These are phyloP conservation scores for Latrodectus elegans DNA, from an alignment of 2,888 invertebrate species.

Conservation along the genomic window DNA sequence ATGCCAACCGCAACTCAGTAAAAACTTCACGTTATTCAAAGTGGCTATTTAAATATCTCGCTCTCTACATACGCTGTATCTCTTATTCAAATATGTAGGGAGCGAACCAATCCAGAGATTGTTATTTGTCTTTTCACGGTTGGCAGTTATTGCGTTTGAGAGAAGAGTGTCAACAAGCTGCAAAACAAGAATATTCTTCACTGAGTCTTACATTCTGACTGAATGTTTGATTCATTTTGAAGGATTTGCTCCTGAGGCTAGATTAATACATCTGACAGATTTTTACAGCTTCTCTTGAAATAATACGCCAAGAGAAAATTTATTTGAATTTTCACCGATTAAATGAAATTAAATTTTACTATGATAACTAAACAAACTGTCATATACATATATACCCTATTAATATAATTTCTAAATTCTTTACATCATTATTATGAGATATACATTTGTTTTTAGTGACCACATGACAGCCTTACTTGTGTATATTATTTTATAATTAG, in stretches of 20 bases:
- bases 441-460: too few species aligned
- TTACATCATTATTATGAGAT: too few species aligned
- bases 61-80: not conserved
- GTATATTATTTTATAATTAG: too few species aligned
- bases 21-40: too few species aligned
- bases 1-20: too few species aligned
- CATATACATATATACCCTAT: too few species aligned
- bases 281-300: not conserved
- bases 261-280: conserved; percentile 19
- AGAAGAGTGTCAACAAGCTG: conserved; percentile 27
- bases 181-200: not conserved
- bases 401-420: too few species aligned
- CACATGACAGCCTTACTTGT: too few species aligned
- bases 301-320: not conserved
- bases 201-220: not conserved
- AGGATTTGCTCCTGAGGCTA: conserved; percentile 1
- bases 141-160: conserved; percentile 45
- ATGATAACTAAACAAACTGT: too few species aligned
- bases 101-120: conserved; percentile 10
- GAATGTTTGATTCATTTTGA: conserved; percentile 5
- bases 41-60: too few species aligned
- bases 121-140: conserved; percentile 32
- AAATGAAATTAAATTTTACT: too few species aligned
- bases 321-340: not conserved
- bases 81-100: not conserved